Evolutionary conservation across 1,140 invertebrate species (phyloP).

Genomic region (Trichonephila inaurata): DNA sequence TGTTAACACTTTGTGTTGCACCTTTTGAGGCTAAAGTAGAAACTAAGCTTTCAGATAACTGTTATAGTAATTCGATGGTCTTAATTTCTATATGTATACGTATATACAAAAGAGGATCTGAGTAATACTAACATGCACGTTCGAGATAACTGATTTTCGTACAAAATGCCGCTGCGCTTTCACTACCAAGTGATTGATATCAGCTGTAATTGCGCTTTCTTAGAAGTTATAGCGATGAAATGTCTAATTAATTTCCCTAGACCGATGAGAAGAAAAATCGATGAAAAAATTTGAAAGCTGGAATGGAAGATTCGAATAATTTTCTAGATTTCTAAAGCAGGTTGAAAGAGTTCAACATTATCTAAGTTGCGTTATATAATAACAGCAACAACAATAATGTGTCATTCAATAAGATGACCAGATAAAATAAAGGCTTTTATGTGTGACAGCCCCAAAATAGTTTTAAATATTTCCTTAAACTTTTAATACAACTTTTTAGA

Average conservation of each 20-base stretch:
- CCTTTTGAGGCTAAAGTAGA: background rate
- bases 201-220: constrained; percentile 22
- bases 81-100: constrained; percentile 49
- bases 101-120: constrained; percentile 61
- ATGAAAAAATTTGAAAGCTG: constrained; percentile 57
- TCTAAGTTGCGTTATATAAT: constrained; percentile 49
- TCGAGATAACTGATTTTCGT: constrained; percentile 10
- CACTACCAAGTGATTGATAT: constrained; percentile 51
- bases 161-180: constrained; percentile 68
- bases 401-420: constrained; percentile 54
- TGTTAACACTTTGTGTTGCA: background rate
- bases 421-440: background rate
- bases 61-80: constrained; percentile 50
- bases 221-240: constrained; percentile 46
- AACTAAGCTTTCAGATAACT: constrained; percentile 53
- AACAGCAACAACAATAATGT: constrained; percentile 56
- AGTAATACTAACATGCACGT: constrained; percentile 69
- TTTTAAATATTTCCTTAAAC: too few relatives aligned
- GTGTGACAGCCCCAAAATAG: background rate
- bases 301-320: constrained; percentile 63
- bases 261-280: constrained; percentile 62
- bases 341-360: constrained; percentile 51
- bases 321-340: constrained; percentile 67
- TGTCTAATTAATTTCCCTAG: constrained; percentile 61
- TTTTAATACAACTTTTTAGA: too few relatives aligned